Evolutionary conservation across 2,888 invertebrate species (phyloP), one percentile per base, ranked within the genome.

Genomic region (Labia minor): DNA sequence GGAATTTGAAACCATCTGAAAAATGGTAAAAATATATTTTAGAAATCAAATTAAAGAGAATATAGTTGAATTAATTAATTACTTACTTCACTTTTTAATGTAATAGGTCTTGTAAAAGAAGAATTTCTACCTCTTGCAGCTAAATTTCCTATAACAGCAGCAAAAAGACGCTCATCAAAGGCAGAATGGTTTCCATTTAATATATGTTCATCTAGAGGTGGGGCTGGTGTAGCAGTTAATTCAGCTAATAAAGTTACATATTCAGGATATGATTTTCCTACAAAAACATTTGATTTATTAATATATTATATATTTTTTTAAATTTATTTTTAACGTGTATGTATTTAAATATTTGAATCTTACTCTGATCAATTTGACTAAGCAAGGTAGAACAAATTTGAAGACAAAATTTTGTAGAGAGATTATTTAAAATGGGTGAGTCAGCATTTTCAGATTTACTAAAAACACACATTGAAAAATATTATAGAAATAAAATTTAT

Each of bases 391-490:
- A 70, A 33, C 71, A 71, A 14, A 71, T 65, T 37, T 70, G 71
- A 18, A 71, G 68, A 64, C 70, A 71, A 66, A 71, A 71, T 14
- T 66, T 37, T 0, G 70, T 69, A 3, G 71, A 71, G 18, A 71
- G 67, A 19, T 69, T 69, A 37, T 69, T 66, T 19, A 71, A 61
- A 18, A 71, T 65, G 20, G 66, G 33, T 8, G 19, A 21, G 14
- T 14, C 49, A 11, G 16, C 4, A 16, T 49, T 49, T n/a, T 49
- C 49, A 4, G 14, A 8, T 49, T 49, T 49, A 16, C n/a, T 49
- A 49, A 49, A 14, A 49, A 49, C 4, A n/a, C n/a, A 49, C 3
- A 49, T 11, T 49, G 4, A 10, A 49, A 49, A 49, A 49, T 49
- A 11, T 49, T 49, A 26, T n/a, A n/a, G n/a, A n/a, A n/a, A n/a